Evolutionary conservation across 1,140 invertebrate species (phyloP).

Genomic region (Drosophila murphyi): DNA sequence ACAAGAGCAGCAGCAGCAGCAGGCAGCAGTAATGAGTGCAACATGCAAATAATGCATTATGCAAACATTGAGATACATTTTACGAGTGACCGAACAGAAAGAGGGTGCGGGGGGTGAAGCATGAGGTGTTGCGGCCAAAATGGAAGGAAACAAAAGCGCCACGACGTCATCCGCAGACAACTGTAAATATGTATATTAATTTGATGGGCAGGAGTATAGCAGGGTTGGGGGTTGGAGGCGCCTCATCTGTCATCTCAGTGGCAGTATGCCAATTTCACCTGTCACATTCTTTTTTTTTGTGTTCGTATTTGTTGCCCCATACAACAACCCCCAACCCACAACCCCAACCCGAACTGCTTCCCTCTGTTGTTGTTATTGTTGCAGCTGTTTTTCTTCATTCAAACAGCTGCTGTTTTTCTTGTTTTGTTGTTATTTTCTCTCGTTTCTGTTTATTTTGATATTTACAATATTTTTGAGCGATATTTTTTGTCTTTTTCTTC

Average conservation of each 20-base stretch:
- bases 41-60: constrained; percentile 55
- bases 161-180: constrained; percentile 23
- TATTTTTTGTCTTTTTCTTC: constrained; percentile 6
- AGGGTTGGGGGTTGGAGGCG: not conserved
- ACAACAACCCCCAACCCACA: not conserved
- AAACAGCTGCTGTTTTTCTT: not conserved
- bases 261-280: constrained; percentile 50
- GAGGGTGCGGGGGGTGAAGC: not conserved
- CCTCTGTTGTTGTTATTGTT: constrained; percentile 15
- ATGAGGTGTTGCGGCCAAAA: not conserved
- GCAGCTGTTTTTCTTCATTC: constrained; percentile 28
- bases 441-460: constrained; percentile 24
- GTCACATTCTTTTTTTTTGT: constrained; percentile 25
- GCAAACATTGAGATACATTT: constrained; percentile 55
- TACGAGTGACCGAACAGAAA: constrained; percentile 20
- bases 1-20: not conserved
- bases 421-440: constrained; percentile 1
- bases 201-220: not conserved
- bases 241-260: constrained; percentile 31
- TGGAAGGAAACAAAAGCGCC: constrained; percentile 23
- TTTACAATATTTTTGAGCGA: constrained; percentile 35
- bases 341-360: constrained; percentile 2
- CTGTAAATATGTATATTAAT: constrained; percentile 23
- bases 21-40: not conserved
- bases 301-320: constrained; percentile 5